These are phyloP conservation scores for Paedocypris sp. DNA, from an alignment of 2,113 vertebrate species.

Conservation along the genomic window DNA sequence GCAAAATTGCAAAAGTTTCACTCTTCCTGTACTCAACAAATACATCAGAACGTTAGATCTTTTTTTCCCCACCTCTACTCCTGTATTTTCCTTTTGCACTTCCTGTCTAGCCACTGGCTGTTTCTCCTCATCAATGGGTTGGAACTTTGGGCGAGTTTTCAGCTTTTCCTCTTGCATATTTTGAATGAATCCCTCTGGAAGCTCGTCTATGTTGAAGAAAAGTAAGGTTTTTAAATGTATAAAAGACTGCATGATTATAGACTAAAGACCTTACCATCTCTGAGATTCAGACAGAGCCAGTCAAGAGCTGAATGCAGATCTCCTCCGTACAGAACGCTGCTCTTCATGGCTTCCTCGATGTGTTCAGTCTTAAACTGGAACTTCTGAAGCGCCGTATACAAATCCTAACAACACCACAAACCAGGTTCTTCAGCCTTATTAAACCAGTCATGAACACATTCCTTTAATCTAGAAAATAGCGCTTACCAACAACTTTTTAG, in stretches of 20 bases:
- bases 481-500: slow-evolving; percentile 85
- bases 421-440: background rate
- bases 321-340: slow-evolving; percentile 81
- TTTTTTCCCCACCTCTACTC: slow-evolving; percentile 60
- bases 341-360: slow-evolving; percentile 96
- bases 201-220: slow-evolving; percentile 61
- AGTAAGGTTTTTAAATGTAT: background rate
- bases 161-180: slow-evolving; percentile 82
- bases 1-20: no score
- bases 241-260: background rate
- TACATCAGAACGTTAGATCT: no score
- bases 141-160: slow-evolving; percentile 72
- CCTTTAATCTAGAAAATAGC: no score
- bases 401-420: slow-evolving; percentile 59
- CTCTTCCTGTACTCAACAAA: no score
- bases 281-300: slow-evolving; percentile 94
- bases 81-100: slow-evolving; percentile 39
- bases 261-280: slow-evolving; percentile 66
- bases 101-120: slow-evolving; percentile 25
- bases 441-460: no score
- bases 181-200: slow-evolving; percentile 93
- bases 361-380: slow-evolving; percentile 87
- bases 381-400: slow-evolving; percentile 84
- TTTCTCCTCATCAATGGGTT: slow-evolving; percentile 49
- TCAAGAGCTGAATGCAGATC: slow-evolving; percentile 95